Base-by-base conservation (phyloP, 2,888 invertebrate genomes). In the Drosophila subsilvestris region DNA sequence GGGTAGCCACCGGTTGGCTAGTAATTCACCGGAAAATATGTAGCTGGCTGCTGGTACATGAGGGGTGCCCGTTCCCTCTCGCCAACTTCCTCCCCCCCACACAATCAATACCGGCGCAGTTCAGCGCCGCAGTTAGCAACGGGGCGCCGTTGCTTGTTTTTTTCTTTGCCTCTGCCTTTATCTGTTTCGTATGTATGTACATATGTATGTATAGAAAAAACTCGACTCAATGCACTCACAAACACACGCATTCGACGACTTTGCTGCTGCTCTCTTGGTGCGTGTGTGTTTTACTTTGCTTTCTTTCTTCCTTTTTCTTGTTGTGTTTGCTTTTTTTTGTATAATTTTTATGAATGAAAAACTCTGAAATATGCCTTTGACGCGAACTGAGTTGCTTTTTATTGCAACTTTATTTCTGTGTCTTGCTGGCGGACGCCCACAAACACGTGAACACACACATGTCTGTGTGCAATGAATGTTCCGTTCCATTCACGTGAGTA, bases 341-440 rank as follows among this genome's bases (percentile, higher is more conserved):
- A 58, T 79, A 50, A 85, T 68, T 82, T 82, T 82, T 82, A 86
- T 85, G 82, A 82, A 82, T 82, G 82, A 82, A 85, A 76, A 84
- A 76, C 65, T 85, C 76, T 68, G 71, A 79, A 79, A 82, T 80
- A 73, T 78, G 80, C 73, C 78, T 37, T 72, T 75, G 20, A 57
- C 55, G 48, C 25, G 43, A 55, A 22, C 43, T 50, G 37, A 50
- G 63, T 44, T 69, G 44, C 55, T 42, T 61, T 61, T 70, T 53
- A 63, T 58, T 63, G 72, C 67, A 57, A 57, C 63, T 58, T 60
- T 70, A 44, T 54, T 54, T 71, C 43, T 56, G 57, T 63, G 43
- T 43, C 32, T n/a, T 27, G 44, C 54, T 37, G 14, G 27, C 18
- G 47, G 47, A 29, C 29, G 49, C 43, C 27, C 48, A 53, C 56